Conservation (phyloP, 2,113 vertebrate genomes). For the Alaudala cheleensis region DNA sequence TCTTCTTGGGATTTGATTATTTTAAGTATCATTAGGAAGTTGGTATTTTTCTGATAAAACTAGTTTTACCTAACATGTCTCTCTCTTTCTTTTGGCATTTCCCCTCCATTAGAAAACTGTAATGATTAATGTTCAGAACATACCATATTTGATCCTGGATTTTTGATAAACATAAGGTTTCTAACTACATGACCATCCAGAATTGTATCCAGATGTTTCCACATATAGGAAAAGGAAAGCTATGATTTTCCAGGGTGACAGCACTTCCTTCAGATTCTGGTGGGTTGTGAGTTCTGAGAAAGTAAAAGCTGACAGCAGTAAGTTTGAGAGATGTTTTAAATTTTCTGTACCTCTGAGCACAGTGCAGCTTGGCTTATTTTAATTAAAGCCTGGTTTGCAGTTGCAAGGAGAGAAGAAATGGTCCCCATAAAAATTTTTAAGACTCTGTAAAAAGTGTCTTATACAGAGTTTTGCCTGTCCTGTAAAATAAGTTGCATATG, state of each 20-base stretch:
- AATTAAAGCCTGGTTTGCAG: slow-evolving; percentile 38
- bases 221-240: neutral
- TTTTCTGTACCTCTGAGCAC: neutral
- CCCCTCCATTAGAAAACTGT: neutral
- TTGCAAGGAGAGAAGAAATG: slow-evolving; percentile 19
- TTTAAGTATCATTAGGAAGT: neutral
- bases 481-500: slow-evolving; percentile 34
- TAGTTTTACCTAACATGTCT: neutral
- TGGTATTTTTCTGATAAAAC: neutral
- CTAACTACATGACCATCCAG: too few species aligned
- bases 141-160: neutral
- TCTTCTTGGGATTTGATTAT: neutral
- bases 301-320: neutral
- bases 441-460: slow-evolving; percentile 17
- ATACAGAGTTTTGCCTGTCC: neutral
- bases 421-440: slow-evolving; percentile 27
- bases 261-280: neutral
- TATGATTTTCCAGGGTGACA: neutral
- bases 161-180: neutral
- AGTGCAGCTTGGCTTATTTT: slow-evolving; percentile 4
- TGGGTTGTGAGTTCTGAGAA: neutral
- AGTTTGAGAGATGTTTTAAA: neutral
- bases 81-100: neutral
- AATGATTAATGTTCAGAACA: neutral
- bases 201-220: neutral